These are phyloP conservation scores for Callospermophilus lateralis DNA, from an alignment of 2,113 vertebrate species.

Conservation along the genomic window DNA sequence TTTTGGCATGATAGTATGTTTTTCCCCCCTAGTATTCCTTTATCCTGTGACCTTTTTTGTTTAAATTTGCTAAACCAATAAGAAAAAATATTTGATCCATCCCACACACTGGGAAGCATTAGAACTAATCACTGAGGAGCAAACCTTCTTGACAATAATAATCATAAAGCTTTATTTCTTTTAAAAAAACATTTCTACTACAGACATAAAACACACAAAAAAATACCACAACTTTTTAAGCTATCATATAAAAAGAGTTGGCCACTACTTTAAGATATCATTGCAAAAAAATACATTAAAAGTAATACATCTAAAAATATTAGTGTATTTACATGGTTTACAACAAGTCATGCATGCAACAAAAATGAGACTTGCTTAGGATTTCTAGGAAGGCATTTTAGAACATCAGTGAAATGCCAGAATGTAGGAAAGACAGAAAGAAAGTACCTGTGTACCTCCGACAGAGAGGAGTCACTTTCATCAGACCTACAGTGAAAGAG, in stretches of 20 bases:
- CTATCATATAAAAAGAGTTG: constrained; percentile 57
- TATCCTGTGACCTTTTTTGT: constrained; percentile 1
- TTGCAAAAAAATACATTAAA: constrained; percentile 72
- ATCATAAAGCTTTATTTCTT: constrained; percentile 60
- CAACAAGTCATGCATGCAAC: constrained; percentile 85
- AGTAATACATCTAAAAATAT: constrained; percentile 59
- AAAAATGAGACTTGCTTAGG: constrained; percentile 80
- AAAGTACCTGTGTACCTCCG: constrained; percentile 93
- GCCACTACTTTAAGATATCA: constrained; percentile 48
- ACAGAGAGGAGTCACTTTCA: constrained; percentile 93
- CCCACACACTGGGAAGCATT: neutral
- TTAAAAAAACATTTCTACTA: constrained; percentile 29
- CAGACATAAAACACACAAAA: constrained; percentile 1
- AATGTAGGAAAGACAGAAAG: constrained; percentile 85
- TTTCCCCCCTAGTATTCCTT: neutral
- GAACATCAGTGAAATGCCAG: constrained; percentile 79
- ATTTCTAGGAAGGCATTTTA: constrained; percentile 71
- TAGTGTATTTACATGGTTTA: constrained; percentile 56
- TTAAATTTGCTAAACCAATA: constrained; percentile 48
- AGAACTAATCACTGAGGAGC: neutral
- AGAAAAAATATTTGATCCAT: constrained; percentile 30
- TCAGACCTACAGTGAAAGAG: constrained; percentile 92
- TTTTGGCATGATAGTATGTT: neutral
- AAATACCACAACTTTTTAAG: neutral
- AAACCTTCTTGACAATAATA: neutral